Base-by-base conservation (phyloP, 2,888 invertebrate species). In the Diaphora mendica region DNA sequence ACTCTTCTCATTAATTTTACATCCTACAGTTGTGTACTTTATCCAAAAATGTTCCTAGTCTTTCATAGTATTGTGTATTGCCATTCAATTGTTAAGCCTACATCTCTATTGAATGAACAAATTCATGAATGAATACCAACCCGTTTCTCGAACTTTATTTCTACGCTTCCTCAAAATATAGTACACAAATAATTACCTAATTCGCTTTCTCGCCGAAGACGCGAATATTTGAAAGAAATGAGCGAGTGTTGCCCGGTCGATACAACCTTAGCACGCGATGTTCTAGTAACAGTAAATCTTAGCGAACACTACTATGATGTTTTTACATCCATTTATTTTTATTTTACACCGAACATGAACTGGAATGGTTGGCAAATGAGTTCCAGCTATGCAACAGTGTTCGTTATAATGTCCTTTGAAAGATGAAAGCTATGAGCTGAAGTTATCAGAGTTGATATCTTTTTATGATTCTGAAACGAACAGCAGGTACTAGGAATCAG, bases 201-300 rank as follows among this genome's bases (percentile, higher is more conserved):
- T 76, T 79, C 82, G 76, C 74, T 77, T 55, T 72, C 76, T 33
- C 65, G 70, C 70, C 71, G 66, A 81, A 77, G 71, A 67, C 77
- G 81, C 77, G 79, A 86, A 78, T 84, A 59, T 84, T 84, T 74
- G 78, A 79, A 84, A 76, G 80, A 79, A 83, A 83, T 85, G 80
- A 80, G 73, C 78, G 77, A 85, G 79, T 80, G 77, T 65, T 77
- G 72, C 67, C 51, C 74, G 88, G 82, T 89, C 88, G 88, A 88
- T 88, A 86, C 72, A 70, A 64, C 74, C 51, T 71, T 68, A 74
- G 76, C 89, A 89, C 89, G 89, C 89, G 86, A 89, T 82, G 79
- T 73, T 83, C 82, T 80, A 79, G 79, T 86, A 82, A 82, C 80
- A 85, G 85, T 87, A 90, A 91, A 89, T 90, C 87, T 85, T 86